Base-by-base conservation (phyloP, 2,888 invertebrate genomes). In the Amphipoea lucens region DNA sequence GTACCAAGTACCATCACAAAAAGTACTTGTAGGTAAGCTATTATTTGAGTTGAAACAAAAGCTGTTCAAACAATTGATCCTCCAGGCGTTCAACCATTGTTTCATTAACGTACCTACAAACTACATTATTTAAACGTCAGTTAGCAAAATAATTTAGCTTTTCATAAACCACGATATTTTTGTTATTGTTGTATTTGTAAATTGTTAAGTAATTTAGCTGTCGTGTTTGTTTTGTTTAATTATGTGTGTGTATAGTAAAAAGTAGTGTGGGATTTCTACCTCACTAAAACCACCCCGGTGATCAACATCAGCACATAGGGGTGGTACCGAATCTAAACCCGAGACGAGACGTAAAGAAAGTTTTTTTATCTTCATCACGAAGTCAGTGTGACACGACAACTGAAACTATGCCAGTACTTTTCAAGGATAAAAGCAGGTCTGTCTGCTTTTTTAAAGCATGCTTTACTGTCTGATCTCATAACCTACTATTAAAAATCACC, bases 41-140 rank as follows among this genome's bases (percentile, higher is more conserved):
- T 86, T 86, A 86, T 88, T 89, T 88, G 42, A 63, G 51, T 71
- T 73, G 54, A 76, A 85, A 85, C 90, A 89, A 88, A 89, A 89
- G 88, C 81, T 82, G 69, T 69, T 68, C 69, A 81, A 62, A 89
- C 88, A 89, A 89, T 87, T 82, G 83, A 79, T 51, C 90, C 88
- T 76, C 69, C 78, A 74, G 87, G 89, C 83, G 54, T 68, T 48
- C 17, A 63, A n/a, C 84, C 65, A 88, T 89, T 88, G 90, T 89
- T 89, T 79, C 71, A 82, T 79, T 78, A 81, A 29, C n/a, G 70
- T 74, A 74, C 29, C 1, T 29, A 29, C 74, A 40, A 69, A 73
- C 71, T 74, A 76, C 48, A 69, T 60, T 67, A 79, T 83, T 81
- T 76, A 36, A 80, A 63, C 76, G 74, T 76, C 63, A 76, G 72